Evolutionary conservation across 1,140 invertebrate genomes (phyloP), one percentile per base, ranked within the genome.

Genomic region (Drepana arcuata): DNA sequence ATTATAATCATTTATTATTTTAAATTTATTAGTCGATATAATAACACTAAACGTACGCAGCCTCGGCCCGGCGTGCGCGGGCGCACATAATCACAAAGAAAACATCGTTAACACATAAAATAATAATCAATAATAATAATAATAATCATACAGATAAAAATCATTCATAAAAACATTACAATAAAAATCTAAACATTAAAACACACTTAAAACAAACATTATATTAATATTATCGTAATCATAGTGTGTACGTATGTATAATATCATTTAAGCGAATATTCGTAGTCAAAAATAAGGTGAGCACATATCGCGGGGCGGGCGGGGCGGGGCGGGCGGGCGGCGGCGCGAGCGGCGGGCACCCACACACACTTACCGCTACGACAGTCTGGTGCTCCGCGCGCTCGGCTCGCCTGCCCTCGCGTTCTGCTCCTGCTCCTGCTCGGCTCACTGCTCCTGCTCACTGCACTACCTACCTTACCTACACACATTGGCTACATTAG

Each of bases 151-250:
- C 74, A 79, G 74, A 81, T 81, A 81, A 77, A 81, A 81, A 81
- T 81, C 77, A 81, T 81, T 72, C 74, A 81, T 79, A 79, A 81
- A 81, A 81, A 81, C 77, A 81, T 81, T 81, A 81, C 74, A 81
- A 81, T 81, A 81, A 81, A 81, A 81, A 81, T 81, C 77, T 81
- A 81, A 81, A 81, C 77, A 77, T 81, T 81, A 81, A 81, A 81
- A 81, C 77, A 81, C 77, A 74, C 77, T 79, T 81, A 81, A 81
- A 81, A 81, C 78, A 82, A 82, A 82, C 78, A 82, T 82, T 82
- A 82, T 82, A 82, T 82, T 82, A 79, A 82, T 81, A 81, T 81
- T 81, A 81, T 81, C 63, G 64, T 81, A 74, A 75, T 78, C 66
- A 77, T 79, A 79, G 72, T 75, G 73, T 78, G 70, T 79, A 77